Conservation (phyloP, 1,140 invertebrate genomes). For the Venturia canescens region DNA sequence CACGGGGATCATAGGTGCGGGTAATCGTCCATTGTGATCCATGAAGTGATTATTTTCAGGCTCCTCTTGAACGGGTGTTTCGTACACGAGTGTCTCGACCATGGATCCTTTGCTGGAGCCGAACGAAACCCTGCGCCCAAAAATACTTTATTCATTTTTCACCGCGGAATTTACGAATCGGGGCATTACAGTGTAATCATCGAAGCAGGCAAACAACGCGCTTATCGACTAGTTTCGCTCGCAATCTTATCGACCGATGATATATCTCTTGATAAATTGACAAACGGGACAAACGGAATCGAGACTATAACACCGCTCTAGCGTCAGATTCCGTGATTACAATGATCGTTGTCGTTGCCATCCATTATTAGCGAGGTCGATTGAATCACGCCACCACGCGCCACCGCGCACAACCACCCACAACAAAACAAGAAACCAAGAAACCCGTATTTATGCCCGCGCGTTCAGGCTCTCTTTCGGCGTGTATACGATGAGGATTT, state of each 20-base stretch:
- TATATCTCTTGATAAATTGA: not conserved
- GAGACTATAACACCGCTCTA: not conserved
- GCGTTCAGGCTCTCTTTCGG: no score
- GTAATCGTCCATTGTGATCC: constrained; percentile 82
- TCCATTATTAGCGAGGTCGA: no score
- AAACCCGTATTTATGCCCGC: no score
- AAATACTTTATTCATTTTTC: constrained; percentile 33
- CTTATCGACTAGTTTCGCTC: not conserved
- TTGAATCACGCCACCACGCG: no score
- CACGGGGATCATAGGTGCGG: constrained; percentile 70
- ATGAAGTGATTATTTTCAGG: constrained; percentile 82
- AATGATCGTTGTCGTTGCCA: no score
- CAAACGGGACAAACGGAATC: not conserved
- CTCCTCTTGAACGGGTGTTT: constrained; percentile 86
- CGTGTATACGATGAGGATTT: no score
- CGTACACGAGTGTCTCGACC: constrained; percentile 94
- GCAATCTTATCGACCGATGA: not conserved
- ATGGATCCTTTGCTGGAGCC: constrained; percentile 96
- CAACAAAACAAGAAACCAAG: no score
- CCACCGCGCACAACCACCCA: no score
- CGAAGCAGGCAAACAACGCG: no score
- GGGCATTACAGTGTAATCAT: no score
- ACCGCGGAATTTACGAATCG: no score
- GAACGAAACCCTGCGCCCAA: constrained; percentile 88
- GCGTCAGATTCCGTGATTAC: not conserved